Percentiles rank a stretch among this genome's conserved stretches.
These are phyloP conservation scores for Deroptyus accipitrinus DNA, from an alignment of 2,113 vertebrate species.

Conservation along the genomic window DNA sequence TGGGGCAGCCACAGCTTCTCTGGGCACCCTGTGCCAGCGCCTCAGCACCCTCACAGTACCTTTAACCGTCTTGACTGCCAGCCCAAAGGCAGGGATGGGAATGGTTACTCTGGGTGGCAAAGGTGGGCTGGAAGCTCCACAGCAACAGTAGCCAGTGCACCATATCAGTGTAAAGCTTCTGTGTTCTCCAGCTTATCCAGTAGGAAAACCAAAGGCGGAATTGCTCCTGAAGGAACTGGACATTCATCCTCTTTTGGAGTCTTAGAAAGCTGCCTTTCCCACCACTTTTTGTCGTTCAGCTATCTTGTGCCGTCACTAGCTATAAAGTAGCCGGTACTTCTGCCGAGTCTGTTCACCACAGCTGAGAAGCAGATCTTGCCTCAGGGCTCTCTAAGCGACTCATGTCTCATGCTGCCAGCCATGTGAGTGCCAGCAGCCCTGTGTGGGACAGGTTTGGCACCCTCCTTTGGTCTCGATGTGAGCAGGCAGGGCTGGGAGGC, in stretches of 20 bases:
- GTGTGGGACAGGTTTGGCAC: neutral
- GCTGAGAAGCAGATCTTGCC: neutral
- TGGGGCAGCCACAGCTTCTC: neutral
- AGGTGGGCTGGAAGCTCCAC: neutral
- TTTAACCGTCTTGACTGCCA: neutral
- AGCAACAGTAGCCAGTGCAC: accelerated
- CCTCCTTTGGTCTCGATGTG: neutral
- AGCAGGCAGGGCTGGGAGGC: neutral
- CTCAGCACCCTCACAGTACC: neutral
- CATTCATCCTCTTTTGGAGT: neutral
- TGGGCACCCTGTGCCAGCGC: neutral
- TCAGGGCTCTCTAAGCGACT: neutral
- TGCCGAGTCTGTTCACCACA: neutral
- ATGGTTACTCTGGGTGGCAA: neutral
- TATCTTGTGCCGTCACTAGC: neutral
- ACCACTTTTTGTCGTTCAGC: neutral
- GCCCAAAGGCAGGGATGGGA: neutral
- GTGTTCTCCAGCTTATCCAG: neutral
- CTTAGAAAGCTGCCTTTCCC: neutral
- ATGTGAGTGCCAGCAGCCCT: neutral
- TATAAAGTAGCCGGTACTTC: neutral
- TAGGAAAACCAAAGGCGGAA: neutral
- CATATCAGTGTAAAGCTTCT: accelerated
- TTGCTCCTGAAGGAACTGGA: neutral
- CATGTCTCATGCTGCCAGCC: neutral